Base-by-base conservation (phyloP, 2,888 invertebrate genomes). In the Smittia sp. region DNA sequence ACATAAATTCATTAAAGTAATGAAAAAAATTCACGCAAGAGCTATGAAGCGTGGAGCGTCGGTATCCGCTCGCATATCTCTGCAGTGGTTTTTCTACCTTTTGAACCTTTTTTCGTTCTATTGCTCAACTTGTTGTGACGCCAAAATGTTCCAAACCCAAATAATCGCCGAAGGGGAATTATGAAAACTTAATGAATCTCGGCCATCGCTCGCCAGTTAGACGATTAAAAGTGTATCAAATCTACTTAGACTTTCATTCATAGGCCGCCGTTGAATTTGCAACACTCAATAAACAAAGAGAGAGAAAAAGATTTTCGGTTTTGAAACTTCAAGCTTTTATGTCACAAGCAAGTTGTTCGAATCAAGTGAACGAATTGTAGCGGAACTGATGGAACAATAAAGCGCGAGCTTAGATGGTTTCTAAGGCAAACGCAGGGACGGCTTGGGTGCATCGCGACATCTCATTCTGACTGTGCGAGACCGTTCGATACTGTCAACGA, bases 31-130 rank as follows among this genome's bases (percentile, higher is more conserved):
- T 75, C 70, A 75, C 75, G 76, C 80, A 81, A 77, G 78, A 78
- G 80, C 80, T 80, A 79, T 79, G 80, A 81, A 79, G 81, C 80
- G 80, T 79, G 80, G 80, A 81, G 79, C 2, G 25, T 63, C 27
- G 25, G 63, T 63, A 63, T 63, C 63, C 63, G 63, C 63, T 63
- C 63, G 25, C 63, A 63, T 63, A 63, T 63, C 63, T 63, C 63
- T 1, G 63, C 22, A 63, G 27, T 27, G 27, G 63, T 27, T 24
- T 63, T 63, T 24, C 63, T 27, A 63, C 63, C 27, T 63, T 24
- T 27, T 58, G 11, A 20, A 18, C 20, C 18, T 46, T 46, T 46
- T 46, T 46, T 63, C 15, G 25, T 63, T 63, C 63, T 63, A 63
- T 15, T 63, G 27, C 25, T 58, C 24, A 58, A 58, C 58, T n/a